Evolutionary conservation across 2,113 vertebrate genomes (phyloP), one percentile per base, ranked within the genome.

Genomic region (Hucho hucho): DNA sequence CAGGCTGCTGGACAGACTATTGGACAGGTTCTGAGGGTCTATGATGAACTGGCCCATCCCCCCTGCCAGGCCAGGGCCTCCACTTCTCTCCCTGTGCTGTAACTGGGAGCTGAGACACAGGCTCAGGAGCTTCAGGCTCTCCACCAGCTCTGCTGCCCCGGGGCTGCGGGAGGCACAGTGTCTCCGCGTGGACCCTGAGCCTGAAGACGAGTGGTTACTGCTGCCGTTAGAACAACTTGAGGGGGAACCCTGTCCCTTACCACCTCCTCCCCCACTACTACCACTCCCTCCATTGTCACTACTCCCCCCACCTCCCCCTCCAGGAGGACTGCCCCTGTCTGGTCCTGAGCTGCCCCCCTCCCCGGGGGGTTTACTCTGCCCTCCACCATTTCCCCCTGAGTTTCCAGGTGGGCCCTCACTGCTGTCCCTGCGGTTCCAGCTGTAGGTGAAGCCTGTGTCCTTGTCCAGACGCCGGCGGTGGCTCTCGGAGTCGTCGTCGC

Each of bases 401-500:
- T 94, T 97, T 72, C 97, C 97, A 0, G 97, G 97, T 0, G 97
- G 97, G 2, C 97, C 97, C 83, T 98, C 97, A 0, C 96, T 96
- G 79, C 97, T 97, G 83, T 99, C 97, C 79, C 97, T 92, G 4
- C 96, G 87, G 63, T 98, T 96, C 96, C 95, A 96, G 43, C 94
- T 91, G 80, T 97, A 96, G 6, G 95, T 86, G 26, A 98, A 97
- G 5, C 95, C 95, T 0, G 96, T 89, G 56, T 98, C 97, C 74
- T 97, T 98, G 70, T 99, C 97, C 0, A 97, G 92, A 3, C 97
- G 94, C 4, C 93, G 83, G 0, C 97, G 93, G 80, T 97, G 93
- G 18, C 96, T 98, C 84, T 99, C 97, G 0, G 97, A 98, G 87
- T 99, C 97, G 0, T 99, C 98, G 0, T 99, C 98, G 0, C 98